Evolutionary conservation across 2,888 invertebrate species (phyloP), one percentile per base, ranked within the genome.

Genomic region (Lycocerus yunnanus): DNA sequence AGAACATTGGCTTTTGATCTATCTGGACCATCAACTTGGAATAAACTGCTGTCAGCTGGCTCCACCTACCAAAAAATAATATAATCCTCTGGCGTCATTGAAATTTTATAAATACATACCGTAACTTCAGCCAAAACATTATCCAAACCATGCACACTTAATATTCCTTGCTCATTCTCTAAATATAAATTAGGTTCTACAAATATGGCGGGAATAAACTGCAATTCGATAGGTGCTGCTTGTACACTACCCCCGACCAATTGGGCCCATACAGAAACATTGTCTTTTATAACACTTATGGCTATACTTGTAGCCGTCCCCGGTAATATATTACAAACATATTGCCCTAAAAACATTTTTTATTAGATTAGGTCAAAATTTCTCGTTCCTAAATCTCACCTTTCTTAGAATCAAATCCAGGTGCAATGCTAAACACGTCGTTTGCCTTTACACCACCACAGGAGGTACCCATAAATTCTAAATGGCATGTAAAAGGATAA

Each of bases 41-140:
- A 68, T 43, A 87, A 82, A 69, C 83, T 83, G n/a, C 78, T 80
- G 78, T 88, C 87, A 3, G 83, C 80, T 14, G 87, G 80, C 59
- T 75, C 76, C 15, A 85, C 85, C 86, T 86, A 76, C 27, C 81
- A 80, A 72, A 14, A 8, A 58, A 15, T 21, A n/a, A n/a, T n/a
- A 43, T 43, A n/a, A n/a, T n/a, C n/a, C 6, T 43, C 43, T 8
- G 6, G n/a, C 9, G 21, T n/a, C n/a, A n/a, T 43, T 63, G 18
- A 8, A 13, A 63, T n/a, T 20, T 43, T n/a, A 14, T 16, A 24
- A 61, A 60, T 70, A 74, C 78, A 78, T 84, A 90, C 90, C 84
- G 87, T 85, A 65, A 92, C 84, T 82, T 90, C 88, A 73, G 89
- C 87, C 72, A 93, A 85, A 15, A 92, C 89, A 81, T 88, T 86